Evolutionary conservation across 1,140 invertebrate genomes (phyloP).

Genomic region (Thaumatotibia leucotreta): DNA sequence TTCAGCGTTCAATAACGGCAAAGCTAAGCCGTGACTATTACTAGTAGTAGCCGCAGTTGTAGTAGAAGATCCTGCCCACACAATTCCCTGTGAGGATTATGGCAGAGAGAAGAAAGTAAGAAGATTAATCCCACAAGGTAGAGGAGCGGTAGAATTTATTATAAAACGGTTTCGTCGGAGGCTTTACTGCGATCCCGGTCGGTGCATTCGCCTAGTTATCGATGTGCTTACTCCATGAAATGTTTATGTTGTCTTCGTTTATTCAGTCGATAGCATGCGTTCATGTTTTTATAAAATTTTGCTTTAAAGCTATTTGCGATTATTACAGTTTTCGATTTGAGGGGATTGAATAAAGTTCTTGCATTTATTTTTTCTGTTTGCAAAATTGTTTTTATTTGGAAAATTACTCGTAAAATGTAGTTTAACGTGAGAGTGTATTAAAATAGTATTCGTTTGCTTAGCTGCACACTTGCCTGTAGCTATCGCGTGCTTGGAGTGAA

Average conservation of each 20-base stretch:
- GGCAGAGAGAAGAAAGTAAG: slow-evolving; percentile 67
- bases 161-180: slow-evolving; percentile 65
- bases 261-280: background rate
- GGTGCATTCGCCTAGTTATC: slow-evolving; percentile 19
- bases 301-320: background rate
- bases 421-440: too few species aligned
- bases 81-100: slow-evolving; percentile 66
- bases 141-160: slow-evolving; percentile 60
- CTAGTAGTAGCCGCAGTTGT: background rate
- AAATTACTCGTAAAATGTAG: too few species aligned
- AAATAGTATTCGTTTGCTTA: too few species aligned
- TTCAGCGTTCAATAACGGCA: background rate
- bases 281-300: background rate
- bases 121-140: slow-evolving; percentile 69
- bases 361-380: too few species aligned
- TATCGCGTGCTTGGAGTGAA: slow-evolving; percentile 3
- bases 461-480: background rate
- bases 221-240: slow-evolving; percentile 12
- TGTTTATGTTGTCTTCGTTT: background rate
- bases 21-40: background rate
- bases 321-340: too few species aligned
- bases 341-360: too few species aligned
- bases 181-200: slow-evolving; percentile 26
- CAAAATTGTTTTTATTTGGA: too few species aligned
- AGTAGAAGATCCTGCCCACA: slow-evolving; percentile 48